Evolutionary conservation across 2,888 invertebrate species (phyloP).

Genomic region (Pelosia muscerda): DNA sequence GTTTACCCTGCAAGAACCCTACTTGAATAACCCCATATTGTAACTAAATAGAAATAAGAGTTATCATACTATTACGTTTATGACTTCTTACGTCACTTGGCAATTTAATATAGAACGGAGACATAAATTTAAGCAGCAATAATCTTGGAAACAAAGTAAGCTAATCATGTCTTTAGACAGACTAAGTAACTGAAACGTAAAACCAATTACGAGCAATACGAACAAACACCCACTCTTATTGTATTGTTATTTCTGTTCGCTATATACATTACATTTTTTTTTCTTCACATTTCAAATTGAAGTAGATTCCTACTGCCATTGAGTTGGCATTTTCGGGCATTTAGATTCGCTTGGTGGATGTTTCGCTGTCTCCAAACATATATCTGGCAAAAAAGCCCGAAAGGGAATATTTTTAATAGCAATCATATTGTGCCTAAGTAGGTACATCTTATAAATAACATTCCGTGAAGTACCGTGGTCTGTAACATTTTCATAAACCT

Average conservation of each 20-base stretch:
- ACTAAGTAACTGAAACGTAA: conserved; percentile 10
- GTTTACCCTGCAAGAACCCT: too few relatives aligned
- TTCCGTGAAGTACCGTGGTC: not conserved
- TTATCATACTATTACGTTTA: not conserved
- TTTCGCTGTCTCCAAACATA: not conserved
- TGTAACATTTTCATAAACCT: conserved; percentile 32
- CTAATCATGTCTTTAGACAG: not conserved
- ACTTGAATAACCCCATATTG: too few relatives aligned
- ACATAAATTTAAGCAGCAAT: not conserved
- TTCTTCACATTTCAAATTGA: conserved; percentile 23
- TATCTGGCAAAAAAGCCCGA: not conserved
- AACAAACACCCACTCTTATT: conserved; percentile 15
- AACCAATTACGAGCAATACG: conserved; percentile 21
- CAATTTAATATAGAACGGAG: not conserved
- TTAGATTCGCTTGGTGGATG: not conserved
- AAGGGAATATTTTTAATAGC: not conserved
- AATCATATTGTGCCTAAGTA: not conserved
- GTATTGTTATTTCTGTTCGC: conserved; percentile 21
- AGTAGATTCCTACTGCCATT: conserved; percentile 27
- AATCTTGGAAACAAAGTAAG: not conserved
- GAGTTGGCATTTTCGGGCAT: conserved; percentile 25
- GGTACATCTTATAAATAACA: not conserved
- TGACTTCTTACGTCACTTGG: not conserved
- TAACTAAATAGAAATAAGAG: too few relatives aligned
- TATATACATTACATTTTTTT: conserved; percentile 17